Conservation (phyloP, 2,113 vertebrate genomes). For the Nycticryphes semicollaris region DNA sequence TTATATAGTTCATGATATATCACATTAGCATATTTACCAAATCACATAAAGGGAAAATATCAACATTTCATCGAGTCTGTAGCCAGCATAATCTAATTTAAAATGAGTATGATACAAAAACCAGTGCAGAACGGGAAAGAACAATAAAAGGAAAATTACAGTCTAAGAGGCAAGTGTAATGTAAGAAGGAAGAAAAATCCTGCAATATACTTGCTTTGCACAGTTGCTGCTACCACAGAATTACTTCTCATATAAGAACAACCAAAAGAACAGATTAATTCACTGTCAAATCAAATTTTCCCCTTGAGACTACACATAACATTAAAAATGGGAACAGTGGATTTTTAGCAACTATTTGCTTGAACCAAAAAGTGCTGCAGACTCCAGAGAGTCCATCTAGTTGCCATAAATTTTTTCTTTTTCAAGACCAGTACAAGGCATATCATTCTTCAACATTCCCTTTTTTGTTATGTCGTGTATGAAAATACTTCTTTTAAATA, state of each 20-base stretch:
- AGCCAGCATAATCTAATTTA: conserved; percentile 21
- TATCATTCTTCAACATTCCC: not conserved
- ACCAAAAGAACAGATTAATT: conserved; percentile 26
- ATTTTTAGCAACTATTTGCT: not conserved
- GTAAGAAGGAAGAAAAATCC: not conserved
- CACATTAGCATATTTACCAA: not conserved
- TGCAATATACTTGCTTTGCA: not conserved
- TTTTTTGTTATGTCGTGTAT: not conserved
- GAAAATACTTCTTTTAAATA: not conserved
- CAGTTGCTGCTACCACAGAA: not conserved
- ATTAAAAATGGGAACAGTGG: conserved; percentile 17
- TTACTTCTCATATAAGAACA: not conserved
- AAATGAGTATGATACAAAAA: not conserved
- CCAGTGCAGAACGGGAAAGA: not conserved
- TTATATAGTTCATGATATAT: not conserved
- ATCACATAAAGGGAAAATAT: not conserved
- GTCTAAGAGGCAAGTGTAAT: not conserved
- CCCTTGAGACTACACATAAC: not conserved
- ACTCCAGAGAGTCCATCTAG: not conserved
- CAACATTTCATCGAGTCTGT: not conserved
- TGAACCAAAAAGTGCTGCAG: not conserved
- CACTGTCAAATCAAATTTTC: conserved; percentile 13
- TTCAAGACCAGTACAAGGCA: not conserved
- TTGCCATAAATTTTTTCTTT: not conserved
- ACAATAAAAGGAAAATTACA: not conserved